phyloP scores from a whole-genome alignment of 2,113 vertebrate species.

The Micromys minutus region DNA sequence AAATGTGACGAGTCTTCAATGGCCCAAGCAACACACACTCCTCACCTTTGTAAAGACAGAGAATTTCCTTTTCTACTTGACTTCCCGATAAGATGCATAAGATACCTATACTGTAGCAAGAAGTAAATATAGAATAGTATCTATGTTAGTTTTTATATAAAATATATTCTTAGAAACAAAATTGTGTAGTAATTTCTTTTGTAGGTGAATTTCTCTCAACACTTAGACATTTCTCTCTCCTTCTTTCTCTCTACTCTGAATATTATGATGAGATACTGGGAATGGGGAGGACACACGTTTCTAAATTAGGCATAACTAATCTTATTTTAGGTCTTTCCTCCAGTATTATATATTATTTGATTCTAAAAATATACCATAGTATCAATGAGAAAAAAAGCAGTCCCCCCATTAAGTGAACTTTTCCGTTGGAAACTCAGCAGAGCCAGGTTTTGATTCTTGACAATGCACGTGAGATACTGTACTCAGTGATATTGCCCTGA shows the following conservation, averaged over 20 bases:
- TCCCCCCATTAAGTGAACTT: neutral
- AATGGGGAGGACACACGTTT: neutral
- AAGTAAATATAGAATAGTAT: neutral
- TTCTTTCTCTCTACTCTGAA: neutral
- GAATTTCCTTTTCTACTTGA: neutral
- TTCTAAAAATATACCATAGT: neutral
- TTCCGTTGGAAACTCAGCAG: neutral
- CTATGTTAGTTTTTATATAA: neutral
- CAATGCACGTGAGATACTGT: neutral
- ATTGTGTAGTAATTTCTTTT: neutral
- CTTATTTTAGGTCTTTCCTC: neutral
- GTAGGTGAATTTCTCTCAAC: neutral
- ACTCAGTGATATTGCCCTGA: rapidly evolving
- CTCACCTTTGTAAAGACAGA: neutral
- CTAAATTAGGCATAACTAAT: neutral
- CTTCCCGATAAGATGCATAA: neutral
- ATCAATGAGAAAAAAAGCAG: neutral
- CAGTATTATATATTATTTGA: neutral
- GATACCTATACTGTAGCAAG: neutral
- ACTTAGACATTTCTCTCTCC: neutral
- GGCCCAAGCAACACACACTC: neutral
- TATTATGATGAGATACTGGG: neutral
- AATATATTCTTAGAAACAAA: constrained; percentile 4
- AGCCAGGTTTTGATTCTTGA: neutral
- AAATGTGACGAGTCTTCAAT: neutral